Evolutionary conservation across 2,113 vertebrate genomes (phyloP).

Genomic region (Thymallus thymallus): DNA sequence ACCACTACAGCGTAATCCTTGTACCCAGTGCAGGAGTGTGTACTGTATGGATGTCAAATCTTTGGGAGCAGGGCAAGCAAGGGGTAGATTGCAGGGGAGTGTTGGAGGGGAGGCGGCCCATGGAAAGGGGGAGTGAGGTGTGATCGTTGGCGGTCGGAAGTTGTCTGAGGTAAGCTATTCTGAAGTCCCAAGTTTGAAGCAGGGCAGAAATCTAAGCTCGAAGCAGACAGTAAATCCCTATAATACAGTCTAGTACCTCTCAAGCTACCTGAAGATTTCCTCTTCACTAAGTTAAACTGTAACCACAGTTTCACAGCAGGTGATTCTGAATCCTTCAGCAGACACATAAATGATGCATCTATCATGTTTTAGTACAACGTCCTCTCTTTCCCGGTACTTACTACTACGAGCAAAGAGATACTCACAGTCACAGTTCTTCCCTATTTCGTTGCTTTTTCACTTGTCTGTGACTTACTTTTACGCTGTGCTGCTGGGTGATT

Average conservation of each 20-base stretch:
- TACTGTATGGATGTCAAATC: constrained; percentile 44
- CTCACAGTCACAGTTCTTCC: not conserved
- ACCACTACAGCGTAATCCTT: constrained; percentile 58
- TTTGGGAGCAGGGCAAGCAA: constrained; percentile 23
- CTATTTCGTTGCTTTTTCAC: not conserved
- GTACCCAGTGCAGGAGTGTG: constrained; percentile 49
- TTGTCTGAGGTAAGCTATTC: no score
- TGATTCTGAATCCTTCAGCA: constrained; percentile 27
- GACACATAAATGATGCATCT: constrained; percentile 7
- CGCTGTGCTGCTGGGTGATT: not conserved
- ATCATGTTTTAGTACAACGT: no score
- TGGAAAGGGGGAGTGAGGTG: not conserved
- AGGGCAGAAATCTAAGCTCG: no score
- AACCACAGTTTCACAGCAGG: constrained; percentile 32
- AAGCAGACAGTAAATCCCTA: no score
- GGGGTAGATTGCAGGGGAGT: not conserved
- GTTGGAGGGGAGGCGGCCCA: not conserved
- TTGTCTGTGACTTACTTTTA: not conserved
- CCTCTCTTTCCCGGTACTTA: not conserved
- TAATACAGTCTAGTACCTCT: constrained; percentile 13
- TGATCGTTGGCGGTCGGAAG: not conserved
- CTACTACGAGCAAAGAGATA: not conserved
- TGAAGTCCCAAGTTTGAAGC: no score
- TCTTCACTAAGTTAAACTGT: constrained; percentile 31
- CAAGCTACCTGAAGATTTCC: constrained; percentile 18